Base-by-base conservation (phyloP, 2,797 vertebrate genomes). In the Otolemur crassicaudatus region DNA sequence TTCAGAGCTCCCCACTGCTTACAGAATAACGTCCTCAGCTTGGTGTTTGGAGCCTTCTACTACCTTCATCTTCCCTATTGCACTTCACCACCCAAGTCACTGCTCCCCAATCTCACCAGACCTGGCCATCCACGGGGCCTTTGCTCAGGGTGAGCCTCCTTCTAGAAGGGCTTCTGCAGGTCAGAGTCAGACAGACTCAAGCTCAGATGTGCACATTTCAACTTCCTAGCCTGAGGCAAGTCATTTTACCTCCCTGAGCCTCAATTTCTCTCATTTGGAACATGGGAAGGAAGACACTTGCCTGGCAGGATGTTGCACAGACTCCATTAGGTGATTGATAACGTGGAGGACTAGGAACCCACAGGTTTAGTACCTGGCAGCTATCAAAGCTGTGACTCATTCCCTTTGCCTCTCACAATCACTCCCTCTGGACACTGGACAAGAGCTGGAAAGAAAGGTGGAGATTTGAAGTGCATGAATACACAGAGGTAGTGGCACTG, bases 181-280 rank as follows among this genome's bases (percentile, higher is more conserved):
- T 70, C 77, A 10, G 79, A 91, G 91, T 91, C 12, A 76, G 92
- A 83, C 58, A 60, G 86, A 92, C 65, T 73, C 14, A 3, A 67
- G 53, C 82, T 94, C 53, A 77, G 67, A 63, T 90, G 29, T 90
- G 87, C 34, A 56, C 46, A 82, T 79, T 82, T 87, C 84, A 14
- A 63, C 81, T 92, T 83, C 37, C 34, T 69, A 65, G 79, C 75
- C 76, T 82, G 82, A 73, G 95, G 61, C 79, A 94, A 95, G 63
- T 96, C 86, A 89, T 65, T 92, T 75, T 76, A 37, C 56, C 90
- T 97, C 53, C 91, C 94, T 90, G 93, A 94, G 93, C 94, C 95
- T 97, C 82, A 7, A 85, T 81, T 87, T 95, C 72, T 85, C 81
- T 96, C 79, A 46, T 94, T 65, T 0, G 1, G 93, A 85, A 96